Evolutionary conservation across 1,140 invertebrate species (phyloP).

Genomic region (Episyrphus balteatus): DNA sequence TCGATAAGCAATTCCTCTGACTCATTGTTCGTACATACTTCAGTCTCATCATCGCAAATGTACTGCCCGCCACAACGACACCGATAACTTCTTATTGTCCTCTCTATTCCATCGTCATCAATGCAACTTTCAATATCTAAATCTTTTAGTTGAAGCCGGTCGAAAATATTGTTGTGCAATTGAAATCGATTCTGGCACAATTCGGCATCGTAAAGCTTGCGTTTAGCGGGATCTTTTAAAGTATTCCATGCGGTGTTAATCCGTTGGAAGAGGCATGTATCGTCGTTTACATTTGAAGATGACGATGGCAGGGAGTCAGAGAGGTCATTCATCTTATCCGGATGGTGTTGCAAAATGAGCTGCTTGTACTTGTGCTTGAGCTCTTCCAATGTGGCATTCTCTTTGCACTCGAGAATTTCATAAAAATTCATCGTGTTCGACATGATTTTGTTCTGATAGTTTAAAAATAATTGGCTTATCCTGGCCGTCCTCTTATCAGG

Average conservation of each 20-base stretch:
- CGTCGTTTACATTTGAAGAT: constrained; percentile 6
- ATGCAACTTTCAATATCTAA: constrained; percentile 10
- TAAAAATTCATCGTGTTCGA: constrained; percentile 17
- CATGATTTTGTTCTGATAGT: background rate
- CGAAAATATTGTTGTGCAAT: constrained; percentile 29
- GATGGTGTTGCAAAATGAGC: constrained; percentile 36
- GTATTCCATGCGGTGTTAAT: constrained; percentile 34
- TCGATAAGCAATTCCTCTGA: constrained; percentile 31
- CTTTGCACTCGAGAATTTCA: constrained; percentile 18
- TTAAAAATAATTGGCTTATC: no score
- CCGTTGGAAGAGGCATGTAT: constrained; percentile 17
- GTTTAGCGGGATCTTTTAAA: constrained; percentile 30
- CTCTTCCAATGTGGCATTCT: constrained; percentile 25
- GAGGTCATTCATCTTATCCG: constrained; percentile 28
- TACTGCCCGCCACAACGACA: constrained; percentile 35
- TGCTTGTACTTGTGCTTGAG: constrained; percentile 31
- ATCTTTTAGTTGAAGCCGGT: constrained; percentile 17
- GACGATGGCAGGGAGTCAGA: constrained; percentile 12
- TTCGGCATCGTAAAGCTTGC: constrained; percentile 33
- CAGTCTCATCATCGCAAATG: constrained; percentile 15
- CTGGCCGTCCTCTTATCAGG: no score
- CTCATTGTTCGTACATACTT: constrained; percentile 8
- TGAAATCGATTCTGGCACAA: constrained; percentile 27
- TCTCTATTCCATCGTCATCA: constrained; percentile 1
- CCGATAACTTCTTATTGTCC: constrained; percentile 14